Evolutionary conservation across 2,888 invertebrate genomes (phyloP).

Genomic region (Odontothrips loti): DNA sequence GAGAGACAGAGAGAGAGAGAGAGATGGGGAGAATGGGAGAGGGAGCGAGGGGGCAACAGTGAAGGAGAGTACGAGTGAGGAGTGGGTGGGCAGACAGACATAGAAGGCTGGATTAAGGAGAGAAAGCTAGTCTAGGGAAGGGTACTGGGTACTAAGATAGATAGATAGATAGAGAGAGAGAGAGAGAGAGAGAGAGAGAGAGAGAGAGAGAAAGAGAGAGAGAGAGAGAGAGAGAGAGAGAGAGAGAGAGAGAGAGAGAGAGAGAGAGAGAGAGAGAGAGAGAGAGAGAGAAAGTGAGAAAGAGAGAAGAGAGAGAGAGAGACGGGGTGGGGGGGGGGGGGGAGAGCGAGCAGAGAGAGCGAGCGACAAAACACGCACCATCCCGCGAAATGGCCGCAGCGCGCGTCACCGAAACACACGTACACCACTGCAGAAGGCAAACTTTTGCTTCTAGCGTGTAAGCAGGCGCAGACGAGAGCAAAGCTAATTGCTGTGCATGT

Average conservation of each 20-base stretch:
- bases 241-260: background rate
- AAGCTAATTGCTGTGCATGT: too few relatives aligned
- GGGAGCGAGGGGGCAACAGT: background rate
- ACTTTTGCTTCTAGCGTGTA: too few relatives aligned
- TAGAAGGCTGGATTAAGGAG: background rate
- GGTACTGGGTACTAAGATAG: too few relatives aligned
- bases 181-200: slow-evolving; percentile 1
- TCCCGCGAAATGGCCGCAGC: too few relatives aligned
- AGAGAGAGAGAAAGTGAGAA: too few relatives aligned
- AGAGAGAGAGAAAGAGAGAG: background rate
- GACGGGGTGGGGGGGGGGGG: too few relatives aligned
- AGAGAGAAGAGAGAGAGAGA: too few relatives aligned
- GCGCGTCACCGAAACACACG: too few relatives aligned
- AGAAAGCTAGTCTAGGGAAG: background rate
- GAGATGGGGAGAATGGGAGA: background rate
- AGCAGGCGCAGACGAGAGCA: too few relatives aligned
- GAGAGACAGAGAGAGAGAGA: slow-evolving; percentile 2
- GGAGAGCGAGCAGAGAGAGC: too few relatives aligned
- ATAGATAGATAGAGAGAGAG: background rate
- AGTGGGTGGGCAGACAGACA: background rate
- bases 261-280: background rate
- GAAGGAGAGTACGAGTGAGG: background rate
- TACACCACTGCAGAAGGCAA: too few relatives aligned
- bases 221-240: background rate
- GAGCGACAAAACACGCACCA: too few relatives aligned